These are phyloP conservation scores for Parazoanthus atlanticus DNA, from an alignment of 92 coral and sea anemone genomes.

Conservation along the genomic window DNA sequence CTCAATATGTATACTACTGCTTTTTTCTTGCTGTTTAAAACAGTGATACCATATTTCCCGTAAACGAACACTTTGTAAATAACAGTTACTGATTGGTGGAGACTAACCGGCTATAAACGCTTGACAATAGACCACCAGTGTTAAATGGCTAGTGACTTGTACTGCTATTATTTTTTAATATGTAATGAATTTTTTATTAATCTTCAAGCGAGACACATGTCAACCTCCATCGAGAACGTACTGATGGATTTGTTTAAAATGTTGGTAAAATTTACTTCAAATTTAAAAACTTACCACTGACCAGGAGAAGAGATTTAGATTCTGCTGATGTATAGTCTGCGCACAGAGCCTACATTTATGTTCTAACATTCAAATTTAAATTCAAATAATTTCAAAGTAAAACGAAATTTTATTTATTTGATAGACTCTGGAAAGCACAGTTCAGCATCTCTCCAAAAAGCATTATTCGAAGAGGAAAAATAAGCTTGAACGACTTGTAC, in stretches of 20 bases:
- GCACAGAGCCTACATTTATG: neutral
- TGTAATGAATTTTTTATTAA: slow-evolving; percentile 34
- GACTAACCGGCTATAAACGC: neutral
- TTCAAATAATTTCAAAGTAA: no score
- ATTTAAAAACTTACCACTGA: neutral
- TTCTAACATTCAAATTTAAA: neutral
- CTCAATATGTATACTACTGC: neutral
- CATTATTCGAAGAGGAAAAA: no score
- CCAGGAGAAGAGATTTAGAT: neutral
- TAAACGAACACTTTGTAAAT: slow-evolving; percentile 13
- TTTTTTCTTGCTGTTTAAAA: neutral
- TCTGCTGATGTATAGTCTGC: neutral
- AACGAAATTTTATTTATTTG: neutral
- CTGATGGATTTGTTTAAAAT: neutral
- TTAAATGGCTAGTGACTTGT: slow-evolving; percentile 28
- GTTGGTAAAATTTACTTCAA: neutral
- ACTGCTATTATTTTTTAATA: slow-evolving; percentile 26
- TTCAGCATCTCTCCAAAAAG: neutral
- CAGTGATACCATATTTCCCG: neutral
- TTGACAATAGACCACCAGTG: slow-evolving; percentile 34
- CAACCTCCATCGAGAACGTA: neutral
- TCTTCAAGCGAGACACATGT: neutral
- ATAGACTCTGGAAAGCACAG: neutral
- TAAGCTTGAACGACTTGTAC: no score
- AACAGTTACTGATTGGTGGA: slow-evolving; percentile 29